phyloP scores from a whole-genome alignment of 2,888 invertebrate species.

The Galeopsomyia nigrocyanea region DNA sequence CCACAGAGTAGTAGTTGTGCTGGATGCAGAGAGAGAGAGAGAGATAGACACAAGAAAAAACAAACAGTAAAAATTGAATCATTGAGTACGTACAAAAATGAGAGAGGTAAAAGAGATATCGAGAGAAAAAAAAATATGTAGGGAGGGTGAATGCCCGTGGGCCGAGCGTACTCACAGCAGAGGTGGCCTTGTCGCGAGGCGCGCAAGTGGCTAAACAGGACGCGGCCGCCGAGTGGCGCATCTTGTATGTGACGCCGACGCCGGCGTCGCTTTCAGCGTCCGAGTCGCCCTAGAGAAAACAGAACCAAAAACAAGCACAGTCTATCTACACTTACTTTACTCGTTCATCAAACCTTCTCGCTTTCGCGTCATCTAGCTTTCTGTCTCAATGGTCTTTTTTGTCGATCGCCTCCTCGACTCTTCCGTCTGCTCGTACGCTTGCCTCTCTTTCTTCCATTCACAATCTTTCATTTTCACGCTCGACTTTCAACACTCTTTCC shows the following conservation, averaged over 20 bases:
- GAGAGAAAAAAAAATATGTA: slow-evolving; percentile 22
- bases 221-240: slow-evolving; percentile 67
- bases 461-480: background rate
- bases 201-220: slow-evolving; percentile 68
- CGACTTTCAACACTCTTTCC: background rate
- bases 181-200: slow-evolving; percentile 66
- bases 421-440: background rate
- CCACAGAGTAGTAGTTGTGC: slow-evolving; percentile 49
- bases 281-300: slow-evolving; percentile 63
- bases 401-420: background rate
- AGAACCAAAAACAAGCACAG: slow-evolving; percentile 62
- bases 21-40: slow-evolving; percentile 48
- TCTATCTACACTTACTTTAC: slow-evolving; percentile 64
- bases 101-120: too few species aligned
- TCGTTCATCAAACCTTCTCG: slow-evolving; percentile 21
- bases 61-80: slow-evolving; percentile 7
- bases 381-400: slow-evolving; percentile 1
- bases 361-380: background rate
- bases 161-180: slow-evolving; percentile 66
- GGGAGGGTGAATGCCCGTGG: slow-evolving; percentile 49
- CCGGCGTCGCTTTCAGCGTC: slow-evolving; percentile 71
- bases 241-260: slow-evolving; percentile 79
- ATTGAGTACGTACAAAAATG: background rate
- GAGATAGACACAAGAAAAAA: slow-evolving; percentile 38
- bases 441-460: background rate